Evolutionary conservation across 1,140 invertebrate species (phyloP), one percentile per base, ranked within the genome.

Genomic region (Callitettix versicolor): DNA sequence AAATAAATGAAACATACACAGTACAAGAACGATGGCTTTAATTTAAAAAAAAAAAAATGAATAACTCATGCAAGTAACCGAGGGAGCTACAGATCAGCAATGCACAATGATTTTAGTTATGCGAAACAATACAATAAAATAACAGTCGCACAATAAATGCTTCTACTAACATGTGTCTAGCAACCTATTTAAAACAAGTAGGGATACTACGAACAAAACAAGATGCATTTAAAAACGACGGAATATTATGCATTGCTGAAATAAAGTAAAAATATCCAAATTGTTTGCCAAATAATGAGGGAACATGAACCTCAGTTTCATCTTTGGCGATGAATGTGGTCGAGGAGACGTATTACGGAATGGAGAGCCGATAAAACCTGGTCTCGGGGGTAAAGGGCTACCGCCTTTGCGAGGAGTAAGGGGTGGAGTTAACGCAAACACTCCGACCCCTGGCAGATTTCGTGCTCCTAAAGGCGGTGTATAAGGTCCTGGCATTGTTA

Each of bases 241-340:
- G 26, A 30, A 30, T 30, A 30, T 30, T 30, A 93, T 61, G 92
- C 79, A 65, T 85, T 88, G 71, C 92, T 93, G 73, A 94, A 76
- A 69, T 92, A 93, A 73, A 88, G 91, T 70, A 46, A 65, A 64
- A 17, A 63, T 66, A 63, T 59, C 48, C 42, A 55, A 44, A 59
- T 26, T 34, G 36, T 2, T 24, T 20, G 17, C n/a, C 41, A 15
- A 53, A 53, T 15, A 48, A 18, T 5, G 22, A 40, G 30, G 49
- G 12, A 20, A 38, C 9, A 65, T 71, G 70, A 70, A 90, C 87
- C 88, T 90, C 66, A 92, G 76, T 78, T 93, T 92, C 82, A 92
- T 88, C 75, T 91, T 91, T 58, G 88, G 88, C 59, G 88, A 91
- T 64, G 84, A 80, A 66, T 88, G 87, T 60, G 85, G 81, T 62